phyloP scores from a whole-genome alignment of 2,113 vertebrate genomes.

The Typhlomys cinereus region DNA sequence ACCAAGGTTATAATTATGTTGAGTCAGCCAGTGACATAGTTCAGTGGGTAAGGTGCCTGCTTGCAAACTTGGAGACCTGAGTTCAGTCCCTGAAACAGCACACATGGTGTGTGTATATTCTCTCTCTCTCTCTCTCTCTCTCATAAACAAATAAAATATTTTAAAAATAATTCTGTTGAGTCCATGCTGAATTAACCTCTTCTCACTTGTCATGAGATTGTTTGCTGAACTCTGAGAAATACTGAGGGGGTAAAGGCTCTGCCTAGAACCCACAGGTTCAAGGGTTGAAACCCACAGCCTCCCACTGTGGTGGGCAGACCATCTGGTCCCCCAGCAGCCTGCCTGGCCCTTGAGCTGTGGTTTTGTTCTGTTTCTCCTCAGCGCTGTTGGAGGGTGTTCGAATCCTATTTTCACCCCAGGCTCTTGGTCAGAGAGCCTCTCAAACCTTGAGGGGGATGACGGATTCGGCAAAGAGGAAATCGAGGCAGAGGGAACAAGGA shows the following conservation, averaged over 20 bases:
- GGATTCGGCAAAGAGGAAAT: not conserved
- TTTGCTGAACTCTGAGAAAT: constrained; percentile 22
- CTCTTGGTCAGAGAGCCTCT: not conserved
- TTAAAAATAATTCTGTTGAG: too few relatives aligned
- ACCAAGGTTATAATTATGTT: too few relatives aligned
- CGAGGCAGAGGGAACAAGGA: not conserved
- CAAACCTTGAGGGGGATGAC: not conserved
- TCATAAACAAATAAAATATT: too few relatives aligned
- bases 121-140: too few relatives aligned
- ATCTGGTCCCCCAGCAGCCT: not conserved
- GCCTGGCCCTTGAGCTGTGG: not conserved
- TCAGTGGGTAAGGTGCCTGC: too few relatives aligned
- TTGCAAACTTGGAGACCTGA: too few relatives aligned
- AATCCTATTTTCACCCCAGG: not conserved
- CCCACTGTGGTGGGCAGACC: not conserved
- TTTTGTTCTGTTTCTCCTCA: not conserved
- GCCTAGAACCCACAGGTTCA: not conserved
- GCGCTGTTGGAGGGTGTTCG: not conserved
- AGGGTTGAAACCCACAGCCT: not conserved
- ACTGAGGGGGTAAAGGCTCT: not conserved
- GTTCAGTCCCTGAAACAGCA: too few relatives aligned
- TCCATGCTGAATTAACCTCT: not conserved
- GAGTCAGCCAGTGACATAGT: too few relatives aligned
- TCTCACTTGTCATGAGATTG: not conserved
- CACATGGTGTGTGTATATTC: too few relatives aligned